Percentiles rank a stretch among this genome's conserved stretches.
These are phyloP conservation scores for Drosophila buzzatii DNA, from an alignment of 2,888 invertebrate species.

Conservation along the genomic window DNA sequence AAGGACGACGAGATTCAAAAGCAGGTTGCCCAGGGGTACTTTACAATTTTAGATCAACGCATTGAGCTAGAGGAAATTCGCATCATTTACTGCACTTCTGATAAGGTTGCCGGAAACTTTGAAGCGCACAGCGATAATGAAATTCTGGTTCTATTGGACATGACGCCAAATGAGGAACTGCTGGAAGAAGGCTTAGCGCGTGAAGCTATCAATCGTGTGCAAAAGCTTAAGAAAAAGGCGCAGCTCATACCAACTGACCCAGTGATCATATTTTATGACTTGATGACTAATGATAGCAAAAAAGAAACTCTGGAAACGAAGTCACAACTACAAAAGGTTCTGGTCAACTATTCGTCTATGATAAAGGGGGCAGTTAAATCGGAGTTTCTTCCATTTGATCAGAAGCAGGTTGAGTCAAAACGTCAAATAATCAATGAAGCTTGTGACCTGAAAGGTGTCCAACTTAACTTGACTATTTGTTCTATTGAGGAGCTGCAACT, in stretches of 20 bases:
- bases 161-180: constrained; percentile 95
- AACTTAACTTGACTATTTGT: constrained; percentile 90
- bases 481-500: constrained; percentile 79
- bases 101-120: constrained; percentile 88
- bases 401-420: constrained; percentile 59
- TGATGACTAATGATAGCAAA: constrained; percentile 83
- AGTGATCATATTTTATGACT: constrained; percentile 91
- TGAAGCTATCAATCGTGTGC: constrained; percentile 97
- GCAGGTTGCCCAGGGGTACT: constrained; percentile 89
- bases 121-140: constrained; percentile 96
- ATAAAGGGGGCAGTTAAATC: constrained; percentile 94
- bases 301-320: constrained; percentile 54
- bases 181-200: constrained; percentile 97
- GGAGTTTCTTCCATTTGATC: constrained; percentile 86
- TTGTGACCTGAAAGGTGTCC: constrained; percentile 89
- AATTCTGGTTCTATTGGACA: constrained; percentile 94
- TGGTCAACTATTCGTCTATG: constrained; percentile 90
- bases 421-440: constrained; percentile 78
- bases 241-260: constrained; percentile 96
- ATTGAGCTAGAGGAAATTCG: constrained; percentile 92
- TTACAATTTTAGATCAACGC: constrained; percentile 91
- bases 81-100: constrained; percentile 87
- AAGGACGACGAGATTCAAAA: constrained; percentile 92
- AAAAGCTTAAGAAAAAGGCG: constrained; percentile 98
- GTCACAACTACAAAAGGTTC: constrained; percentile 88